Evolutionary conservation across 1,140 invertebrate genomes (phyloP).

Genomic region (Drosophila dunni): DNA sequence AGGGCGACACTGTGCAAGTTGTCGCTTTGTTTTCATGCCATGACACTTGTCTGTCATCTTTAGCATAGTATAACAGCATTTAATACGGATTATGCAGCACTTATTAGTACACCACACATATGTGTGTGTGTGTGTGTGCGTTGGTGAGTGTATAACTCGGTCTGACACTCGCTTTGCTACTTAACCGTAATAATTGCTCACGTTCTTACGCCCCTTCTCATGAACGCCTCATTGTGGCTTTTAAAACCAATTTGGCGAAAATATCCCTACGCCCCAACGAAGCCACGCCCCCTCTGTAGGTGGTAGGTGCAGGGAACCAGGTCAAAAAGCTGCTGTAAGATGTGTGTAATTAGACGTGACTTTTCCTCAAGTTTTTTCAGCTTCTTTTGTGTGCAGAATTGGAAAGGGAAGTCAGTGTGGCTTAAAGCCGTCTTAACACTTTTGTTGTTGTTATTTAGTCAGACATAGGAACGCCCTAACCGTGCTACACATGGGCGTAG

Average conservation of each 20-base stretch:
- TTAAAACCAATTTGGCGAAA: constrained; percentile 76
- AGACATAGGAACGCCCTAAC: constrained; percentile 59
- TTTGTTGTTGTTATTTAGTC: constrained; percentile 57
- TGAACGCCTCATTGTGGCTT: constrained; percentile 63
- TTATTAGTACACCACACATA: constrained; percentile 23
- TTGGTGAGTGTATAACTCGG: background rate
- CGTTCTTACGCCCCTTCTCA: constrained; percentile 61
- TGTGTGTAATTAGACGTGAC: constrained; percentile 82
- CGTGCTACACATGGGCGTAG: constrained; percentile 52
- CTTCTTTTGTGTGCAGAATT: constrained; percentile 31
- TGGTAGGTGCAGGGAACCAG: constrained; percentile 55
- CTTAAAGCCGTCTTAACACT: constrained; percentile 68
- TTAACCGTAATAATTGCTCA: constrained; percentile 75
- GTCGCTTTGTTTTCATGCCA: constrained; percentile 51
- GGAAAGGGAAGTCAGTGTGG: constrained; percentile 9
- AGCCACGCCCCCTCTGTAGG: background rate
- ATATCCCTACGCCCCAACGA: constrained; percentile 24
- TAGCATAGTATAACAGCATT: constrained; percentile 60
- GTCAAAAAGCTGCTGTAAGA: constrained; percentile 74
- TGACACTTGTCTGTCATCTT: constrained; percentile 71
- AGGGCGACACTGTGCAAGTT: constrained; percentile 17
- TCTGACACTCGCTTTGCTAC: constrained; percentile 40
- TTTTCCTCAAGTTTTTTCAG: constrained; percentile 73
- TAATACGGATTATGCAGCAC: constrained; percentile 51
- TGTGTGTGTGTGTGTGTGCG: background rate